phyloP scores from a whole-genome alignment of 2,888 invertebrate species.

The Himalopsyche kuldschensis region DNA sequence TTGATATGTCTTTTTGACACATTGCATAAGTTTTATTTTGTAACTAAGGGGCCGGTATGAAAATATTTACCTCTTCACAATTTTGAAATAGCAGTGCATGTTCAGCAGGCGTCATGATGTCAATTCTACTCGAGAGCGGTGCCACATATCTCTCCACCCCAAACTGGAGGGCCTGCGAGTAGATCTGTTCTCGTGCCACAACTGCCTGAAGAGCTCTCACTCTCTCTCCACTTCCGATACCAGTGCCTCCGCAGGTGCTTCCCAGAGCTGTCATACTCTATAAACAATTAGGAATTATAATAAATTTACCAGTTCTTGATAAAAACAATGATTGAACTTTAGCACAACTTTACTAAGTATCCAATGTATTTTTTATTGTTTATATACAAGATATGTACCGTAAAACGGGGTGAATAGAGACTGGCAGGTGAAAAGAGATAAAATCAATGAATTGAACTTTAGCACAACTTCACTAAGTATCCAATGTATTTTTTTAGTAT shows the following conservation, averaged over 20 bases:
- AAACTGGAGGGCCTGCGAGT: slow-evolving; percentile 75
- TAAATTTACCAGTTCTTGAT: slow-evolving; percentile 19
- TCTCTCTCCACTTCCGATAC: slow-evolving; percentile 20
- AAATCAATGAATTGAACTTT: too few relatives aligned
- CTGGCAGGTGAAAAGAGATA: too few relatives aligned
- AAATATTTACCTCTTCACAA: slow-evolving; percentile 69
- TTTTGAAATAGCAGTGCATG: slow-evolving; percentile 83
- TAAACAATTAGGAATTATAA: neutral
- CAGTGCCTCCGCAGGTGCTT: neutral
- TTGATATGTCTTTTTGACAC: too few relatives aligned
- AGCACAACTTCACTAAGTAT: too few relatives aligned
- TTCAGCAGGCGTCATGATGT: slow-evolving; percentile 74
- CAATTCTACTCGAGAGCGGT: slow-evolving; percentile 73
- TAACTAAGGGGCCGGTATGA: too few relatives aligned
- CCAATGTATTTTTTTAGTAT: too few relatives aligned
- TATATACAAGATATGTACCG: too few relatives aligned
- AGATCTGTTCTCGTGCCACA: slow-evolving; percentile 76
- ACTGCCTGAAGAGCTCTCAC: slow-evolving; percentile 72
- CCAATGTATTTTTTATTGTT: too few relatives aligned
- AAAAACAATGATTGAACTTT: too few relatives aligned
- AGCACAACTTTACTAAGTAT: too few relatives aligned
- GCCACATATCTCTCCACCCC: slow-evolving; percentile 78
- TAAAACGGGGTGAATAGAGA: too few relatives aligned
- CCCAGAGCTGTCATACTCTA: slow-evolving; percentile 34
- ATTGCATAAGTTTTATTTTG: too few relatives aligned